Evolutionary conservation across 2,113 vertebrate genomes (phyloP), one percentile per base, ranked within the genome.

Genomic region (Cephalopholis sonnerati): DNA sequence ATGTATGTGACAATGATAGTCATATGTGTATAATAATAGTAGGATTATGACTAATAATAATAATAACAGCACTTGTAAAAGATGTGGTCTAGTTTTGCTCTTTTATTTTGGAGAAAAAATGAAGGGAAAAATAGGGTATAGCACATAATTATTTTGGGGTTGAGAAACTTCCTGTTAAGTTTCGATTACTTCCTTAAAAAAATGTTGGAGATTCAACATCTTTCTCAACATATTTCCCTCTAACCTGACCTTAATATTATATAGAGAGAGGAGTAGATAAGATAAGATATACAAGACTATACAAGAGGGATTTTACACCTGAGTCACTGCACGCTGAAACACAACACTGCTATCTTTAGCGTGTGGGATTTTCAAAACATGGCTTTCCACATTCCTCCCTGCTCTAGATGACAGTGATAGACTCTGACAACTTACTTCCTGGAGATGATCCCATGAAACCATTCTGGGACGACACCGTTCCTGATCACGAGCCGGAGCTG

Each of bases 381-480:
- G 13, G 4, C 53, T n/a, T 9, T 44, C 2, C 1, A n/a, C 61
- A 53, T 82, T 87, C 32, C 57, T 87, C 53, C 2, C 20, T 17
- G 50, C 64, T 50, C 75, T 85, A 36, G 10, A 32, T 6, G 64
- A 58, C 13, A 46, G 7, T 25, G 65, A 85, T 46, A 53, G 24
- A 17, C 22, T 51, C 71, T 16, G 4, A 29, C 10, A 41, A 80
- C 94, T 94, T 93, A 97, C 96, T 95, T 95, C 91, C 96, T 96
- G 13, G 96, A 94, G 80, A 96, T 96, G 51, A 93, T 88, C 1
- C 96, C 96, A 0, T 97, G 96, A 87, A 97, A 97, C 97, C 96
- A 97, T 1, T 94, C 92, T 0, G 96, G 96, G 29, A 96, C 73
- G 0, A 87, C 7, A 0, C 93, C 93, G 1, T 92, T 91, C 53